Evolutionary conservation across 2,888 invertebrate genomes (phyloP), one percentile per base, ranked within the genome.

Genomic region (Drosophila peninsularis): DNA sequence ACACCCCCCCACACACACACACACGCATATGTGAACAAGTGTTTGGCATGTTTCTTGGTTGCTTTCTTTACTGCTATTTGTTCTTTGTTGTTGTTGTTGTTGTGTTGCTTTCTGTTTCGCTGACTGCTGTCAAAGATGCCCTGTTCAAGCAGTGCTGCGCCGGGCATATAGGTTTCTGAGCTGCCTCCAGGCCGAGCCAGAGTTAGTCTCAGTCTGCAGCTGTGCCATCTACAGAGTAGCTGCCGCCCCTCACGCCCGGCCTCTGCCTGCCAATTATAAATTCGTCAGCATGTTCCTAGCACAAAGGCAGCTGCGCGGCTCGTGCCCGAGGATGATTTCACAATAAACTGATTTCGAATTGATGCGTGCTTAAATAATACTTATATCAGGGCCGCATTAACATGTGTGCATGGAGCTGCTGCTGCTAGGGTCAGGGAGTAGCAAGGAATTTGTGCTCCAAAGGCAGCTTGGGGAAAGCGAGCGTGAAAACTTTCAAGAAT

Each of bases 191-290:
- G n/a, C n/a, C n/a, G n/a, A n/a, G n/a, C n/a, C n/a, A n/a, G n/a
- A n/a, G n/a, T n/a, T n/a, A n/a, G n/a, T n/a, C n/a, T n/a, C n/a
- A 24, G 24, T 2, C 24, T 24, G 24, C 24, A 5, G 24, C 24
- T 24, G 5, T 3, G 24, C 24, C 24, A 2, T 24, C 27, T 7
- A 7, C 7, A 7, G 27, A 7, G 10, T 30, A 30, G 1, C 30
- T 30, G 2, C 1, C 10, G 11, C 1, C 13, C 4, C 6, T 14
- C 14, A 9, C 13, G 32, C 11, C 13, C 3, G 10, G 24, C 5
- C 10, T 24, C 14, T 4, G 37, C 47, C 47, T 60, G 70, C 24
- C 77, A 77, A 75, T 77, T 68, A 60, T 53, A 72, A 71, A 68
- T 68, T 65, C 73, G 64, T 72, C 68, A 62, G 67, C 62, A 36